Percentiles rank a stretch among this genome's conserved stretches.
Evolutionary conservation across 1,140 invertebrate genomes (phyloP).

Genomic region (Phocides pigmalion): DNA sequence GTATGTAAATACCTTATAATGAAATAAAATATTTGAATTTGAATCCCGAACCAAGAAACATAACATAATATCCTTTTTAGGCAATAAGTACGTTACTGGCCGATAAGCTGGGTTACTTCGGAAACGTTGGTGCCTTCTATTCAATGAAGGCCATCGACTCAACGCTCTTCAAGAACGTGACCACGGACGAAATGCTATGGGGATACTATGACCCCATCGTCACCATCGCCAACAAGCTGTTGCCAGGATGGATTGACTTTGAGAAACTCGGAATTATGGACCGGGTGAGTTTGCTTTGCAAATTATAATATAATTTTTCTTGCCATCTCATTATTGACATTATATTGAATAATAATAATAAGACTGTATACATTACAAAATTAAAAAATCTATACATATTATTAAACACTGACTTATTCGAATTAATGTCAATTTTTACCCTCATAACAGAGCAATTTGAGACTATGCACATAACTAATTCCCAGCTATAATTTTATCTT

Average conservation of each 20-base stretch:
- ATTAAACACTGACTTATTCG: too few species aligned
- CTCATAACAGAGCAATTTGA: too few species aligned
- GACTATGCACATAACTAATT: too few species aligned
- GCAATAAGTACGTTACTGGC: constrained; percentile 85
- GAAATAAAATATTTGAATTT: too few species aligned
- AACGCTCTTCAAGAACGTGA: constrained; percentile 88
- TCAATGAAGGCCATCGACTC: constrained; percentile 86
- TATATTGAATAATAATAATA: too few species aligned
- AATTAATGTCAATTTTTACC: too few species aligned
- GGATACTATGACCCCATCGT: constrained; percentile 93
- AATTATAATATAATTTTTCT: not conserved
- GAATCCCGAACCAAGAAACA: too few species aligned
- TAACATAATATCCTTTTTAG: constrained; percentile 69
- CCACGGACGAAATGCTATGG: constrained; percentile 91
- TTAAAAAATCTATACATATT: too few species aligned
- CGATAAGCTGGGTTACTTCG: constrained; percentile 83
- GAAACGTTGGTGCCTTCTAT: constrained; percentile 86
- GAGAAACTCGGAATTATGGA: constrained; percentile 91
- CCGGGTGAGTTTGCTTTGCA: constrained; percentile 85
- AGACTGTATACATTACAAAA: too few species aligned
- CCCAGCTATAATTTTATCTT: too few species aligned
- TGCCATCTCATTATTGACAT: not conserved
- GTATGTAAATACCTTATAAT: too few species aligned
- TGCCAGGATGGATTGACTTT: constrained; percentile 91
- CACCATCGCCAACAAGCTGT: constrained; percentile 86